Evolutionary conservation across 2,888 invertebrate species (phyloP), one percentile per base, ranked within the genome.

Genomic region (Coelopa pilipes): DNA sequence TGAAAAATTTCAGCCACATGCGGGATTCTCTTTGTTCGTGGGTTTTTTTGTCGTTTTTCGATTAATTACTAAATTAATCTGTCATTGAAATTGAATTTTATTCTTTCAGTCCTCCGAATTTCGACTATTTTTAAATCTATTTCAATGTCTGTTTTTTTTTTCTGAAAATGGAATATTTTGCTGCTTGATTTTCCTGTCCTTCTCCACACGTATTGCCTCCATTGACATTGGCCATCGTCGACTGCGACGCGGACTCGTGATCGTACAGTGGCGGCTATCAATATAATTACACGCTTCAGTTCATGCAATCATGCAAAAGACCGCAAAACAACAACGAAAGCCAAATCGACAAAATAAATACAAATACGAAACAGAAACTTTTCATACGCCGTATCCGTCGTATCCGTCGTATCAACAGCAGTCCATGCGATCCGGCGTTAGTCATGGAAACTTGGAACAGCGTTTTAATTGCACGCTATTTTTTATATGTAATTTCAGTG

Each of bases 281-380:
- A 59, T 60, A 60, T 70, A 70, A 70, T 70, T 70, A 60, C 60
- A 70, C 60, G 60, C 70, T 60, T 70, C 70, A 70, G 49, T 70
- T 60, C 19, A 24, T 47, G 46, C 60, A 59, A 47, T 45, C 70
- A 59, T 60, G 70, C 47, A 47, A 24, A 49, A 60, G 47, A 13
- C n/a, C 62, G 13, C 21, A 62, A 62, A 62, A 21, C 13, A 24
- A 62, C 21, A 34, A 21, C 13, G 15, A 50, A 66, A 66, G 12
- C n/a, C 45, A 66, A 66, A 49, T 7, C 24, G 15, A 21, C 12
- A 47, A 50, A 60, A 60, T 60, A 5, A 10, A 66, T 50, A 12
- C 50, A 12, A 21, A 19, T 13, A 21, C 9, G 13, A 66, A 66
- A 66, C 13, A 19, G 50, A 19, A 65, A 34, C 34, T 34, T 34